phyloP scores from a whole-genome alignment of 2,113 vertebrate species.

The Grantiella picta region DNA sequence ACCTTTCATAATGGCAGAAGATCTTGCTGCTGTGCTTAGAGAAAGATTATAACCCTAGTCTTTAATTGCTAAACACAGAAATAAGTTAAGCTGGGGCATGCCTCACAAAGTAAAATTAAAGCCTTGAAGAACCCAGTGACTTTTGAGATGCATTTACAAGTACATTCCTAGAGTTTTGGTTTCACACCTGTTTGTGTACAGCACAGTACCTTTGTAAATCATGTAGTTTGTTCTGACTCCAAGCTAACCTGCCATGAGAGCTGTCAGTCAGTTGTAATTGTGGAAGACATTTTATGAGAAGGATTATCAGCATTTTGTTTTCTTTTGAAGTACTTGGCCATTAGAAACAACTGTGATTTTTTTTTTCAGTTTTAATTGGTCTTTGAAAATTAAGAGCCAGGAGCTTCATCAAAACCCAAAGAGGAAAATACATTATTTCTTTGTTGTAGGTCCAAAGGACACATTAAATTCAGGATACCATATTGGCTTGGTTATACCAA shows the following conservation, averaged over 20 bases:
- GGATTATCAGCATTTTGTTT: neutral
- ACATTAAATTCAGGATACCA: neutral
- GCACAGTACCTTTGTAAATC: neutral
- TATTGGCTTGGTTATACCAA: neutral
- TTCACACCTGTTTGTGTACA: neutral
- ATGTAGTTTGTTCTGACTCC: neutral
- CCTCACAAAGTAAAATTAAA: neutral
- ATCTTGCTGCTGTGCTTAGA: neutral
- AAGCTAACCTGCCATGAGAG: neutral
- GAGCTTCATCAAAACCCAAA: neutral
- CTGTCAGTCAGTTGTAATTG: neutral
- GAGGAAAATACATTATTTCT: neutral
- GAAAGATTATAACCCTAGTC: neutral
- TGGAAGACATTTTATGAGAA: neutral
- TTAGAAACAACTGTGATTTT: neutral
- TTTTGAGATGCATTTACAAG: neutral
- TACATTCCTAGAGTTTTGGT: neutral
- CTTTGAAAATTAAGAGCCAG: neutral
- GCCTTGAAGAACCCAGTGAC: neutral
- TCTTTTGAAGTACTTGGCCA: neutral
- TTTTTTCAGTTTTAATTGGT: neutral
- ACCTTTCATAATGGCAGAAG: neutral
- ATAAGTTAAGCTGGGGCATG: neutral
- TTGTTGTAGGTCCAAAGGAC: neutral
- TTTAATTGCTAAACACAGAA: neutral